phyloP scores from a whole-genome alignment of 2,888 invertebrate species.

The Coelopa pilipes region DNA sequence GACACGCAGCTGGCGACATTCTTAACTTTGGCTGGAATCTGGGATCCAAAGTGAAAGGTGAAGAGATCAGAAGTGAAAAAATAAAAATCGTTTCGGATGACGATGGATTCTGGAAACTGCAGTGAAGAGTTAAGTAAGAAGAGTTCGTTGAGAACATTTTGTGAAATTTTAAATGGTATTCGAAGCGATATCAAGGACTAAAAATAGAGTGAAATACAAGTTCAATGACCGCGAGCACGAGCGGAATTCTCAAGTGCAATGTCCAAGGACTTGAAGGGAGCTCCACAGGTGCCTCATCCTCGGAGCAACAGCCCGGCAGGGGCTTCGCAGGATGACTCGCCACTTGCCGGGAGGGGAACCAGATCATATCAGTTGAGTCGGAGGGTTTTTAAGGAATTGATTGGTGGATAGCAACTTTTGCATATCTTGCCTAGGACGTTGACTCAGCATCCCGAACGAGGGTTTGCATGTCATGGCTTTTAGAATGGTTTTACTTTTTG shows the following conservation, averaged over 20 bases:
- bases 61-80: not conserved
- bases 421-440: not conserved
- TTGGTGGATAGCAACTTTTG: not conserved
- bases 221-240: not conserved
- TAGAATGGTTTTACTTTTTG: not conserved
- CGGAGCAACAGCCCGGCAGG: too few relatives aligned
- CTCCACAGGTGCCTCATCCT: too few relatives aligned
- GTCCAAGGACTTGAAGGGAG: too few relatives aligned
- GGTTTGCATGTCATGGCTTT: not conserved
- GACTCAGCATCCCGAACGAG: not conserved
- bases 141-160: conserved; percentile 19
- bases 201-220: not conserved
- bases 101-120: not conserved
- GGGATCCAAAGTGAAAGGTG: too few relatives aligned
- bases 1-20: not conserved
- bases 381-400: too few relatives aligned
- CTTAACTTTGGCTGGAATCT: not conserved
- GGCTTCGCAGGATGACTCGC: too few relatives aligned
- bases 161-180: conserved; percentile 23
- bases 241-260: not conserved
- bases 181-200: conserved; percentile 14
- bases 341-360: too few relatives aligned
- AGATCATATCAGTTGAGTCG: too few relatives aligned
- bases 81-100: too few relatives aligned
- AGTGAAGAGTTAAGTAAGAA: not conserved